Conservation (phyloP, 1,140 invertebrate genomes). For the Drosophila kepulauana region DNA sequence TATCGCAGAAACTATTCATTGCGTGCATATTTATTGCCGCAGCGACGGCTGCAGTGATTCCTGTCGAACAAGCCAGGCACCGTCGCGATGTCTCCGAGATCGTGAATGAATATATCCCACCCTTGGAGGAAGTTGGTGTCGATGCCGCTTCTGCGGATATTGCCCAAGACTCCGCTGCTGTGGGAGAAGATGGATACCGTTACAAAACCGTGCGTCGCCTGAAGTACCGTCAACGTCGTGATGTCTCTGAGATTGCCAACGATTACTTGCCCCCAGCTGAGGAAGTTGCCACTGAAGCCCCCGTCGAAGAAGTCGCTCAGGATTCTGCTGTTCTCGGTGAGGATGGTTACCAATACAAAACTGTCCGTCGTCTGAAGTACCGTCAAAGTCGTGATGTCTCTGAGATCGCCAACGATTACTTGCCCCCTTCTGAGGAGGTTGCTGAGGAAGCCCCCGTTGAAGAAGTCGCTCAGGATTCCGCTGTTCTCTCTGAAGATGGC, state of each 20-base stretch:
- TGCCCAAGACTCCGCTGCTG: slow-evolving; percentile 59
- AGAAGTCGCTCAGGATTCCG: slow-evolving; percentile 35
- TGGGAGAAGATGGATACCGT: slow-evolving; percentile 56
- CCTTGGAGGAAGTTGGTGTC: slow-evolving; percentile 57
- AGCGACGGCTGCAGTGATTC: slow-evolving; percentile 83
- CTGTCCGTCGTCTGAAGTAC: slow-evolving; percentile 61
- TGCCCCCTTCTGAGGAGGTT: slow-evolving; percentile 57
- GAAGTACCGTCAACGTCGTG: slow-evolving; percentile 63
- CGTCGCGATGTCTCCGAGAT: slow-evolving; percentile 78
- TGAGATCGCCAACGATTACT: slow-evolving; percentile 59
- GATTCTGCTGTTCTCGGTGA: slow-evolving; percentile 56
- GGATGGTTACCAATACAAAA: slow-evolving; percentile 70
- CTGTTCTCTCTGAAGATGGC: slow-evolving; percentile 43
- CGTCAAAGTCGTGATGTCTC: slow-evolving; percentile 73
- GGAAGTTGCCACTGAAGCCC: slow-evolving; percentile 40
- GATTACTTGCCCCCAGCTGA: slow-evolving; percentile 64
- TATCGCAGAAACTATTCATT: slow-evolving; percentile 74
- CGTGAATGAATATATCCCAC: slow-evolving; percentile 71
- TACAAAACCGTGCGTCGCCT: slow-evolving; percentile 62
- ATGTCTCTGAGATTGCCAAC: slow-evolving; percentile 62
- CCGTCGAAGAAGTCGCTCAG: slow-evolving; percentile 43
- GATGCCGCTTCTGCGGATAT: slow-evolving; percentile 37
- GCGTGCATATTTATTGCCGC: slow-evolving; percentile 79
- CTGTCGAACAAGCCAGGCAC: slow-evolving; percentile 80
- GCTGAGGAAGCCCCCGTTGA: slow-evolving; percentile 39